Conservation (phyloP, 2,797 vertebrate species). For the Perodicticus potto region DNA sequence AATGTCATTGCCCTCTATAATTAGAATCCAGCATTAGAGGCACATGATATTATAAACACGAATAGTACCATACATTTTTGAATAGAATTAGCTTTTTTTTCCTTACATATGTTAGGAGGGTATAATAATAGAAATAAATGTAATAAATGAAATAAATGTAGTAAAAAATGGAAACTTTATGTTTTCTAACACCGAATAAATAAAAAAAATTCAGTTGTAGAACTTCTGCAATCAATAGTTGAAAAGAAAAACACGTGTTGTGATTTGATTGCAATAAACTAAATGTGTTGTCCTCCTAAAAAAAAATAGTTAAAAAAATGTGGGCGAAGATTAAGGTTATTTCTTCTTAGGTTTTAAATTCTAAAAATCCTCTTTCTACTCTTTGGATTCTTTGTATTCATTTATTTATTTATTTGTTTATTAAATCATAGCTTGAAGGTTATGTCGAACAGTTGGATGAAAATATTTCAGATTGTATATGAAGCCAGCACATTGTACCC, state of each 20-base stretch:
- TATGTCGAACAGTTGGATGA: too few species aligned
- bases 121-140: not conserved
- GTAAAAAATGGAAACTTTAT: not conserved
- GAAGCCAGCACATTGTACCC: too few species aligned
- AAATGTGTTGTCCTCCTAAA: too few species aligned
- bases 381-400: slow-evolving; percentile 56
- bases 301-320: not conserved
- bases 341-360: slow-evolving; percentile 55
- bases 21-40: slow-evolving; percentile 41
- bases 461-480: too few species aligned
- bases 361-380: slow-evolving; percentile 57
- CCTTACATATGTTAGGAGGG: not conserved
- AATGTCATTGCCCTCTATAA: not conserved
- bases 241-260: not conserved
- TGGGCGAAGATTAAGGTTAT: slow-evolving; percentile 23
- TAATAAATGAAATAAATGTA: too few species aligned
- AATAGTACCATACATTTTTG: not conserved
- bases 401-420: not conserved
- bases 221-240: slow-evolving; percentile 6
- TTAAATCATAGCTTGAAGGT: too few species aligned
- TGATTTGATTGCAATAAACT: too few species aligned
- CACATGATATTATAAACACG: slow-evolving; percentile 11
- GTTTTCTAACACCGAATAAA: slow-evolving; percentile 56
- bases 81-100: slow-evolving; percentile 54
- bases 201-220: not conserved